phyloP scores from a whole-genome alignment of 1,140 invertebrate genomes.

The Drosophila persimilis region DNA sequence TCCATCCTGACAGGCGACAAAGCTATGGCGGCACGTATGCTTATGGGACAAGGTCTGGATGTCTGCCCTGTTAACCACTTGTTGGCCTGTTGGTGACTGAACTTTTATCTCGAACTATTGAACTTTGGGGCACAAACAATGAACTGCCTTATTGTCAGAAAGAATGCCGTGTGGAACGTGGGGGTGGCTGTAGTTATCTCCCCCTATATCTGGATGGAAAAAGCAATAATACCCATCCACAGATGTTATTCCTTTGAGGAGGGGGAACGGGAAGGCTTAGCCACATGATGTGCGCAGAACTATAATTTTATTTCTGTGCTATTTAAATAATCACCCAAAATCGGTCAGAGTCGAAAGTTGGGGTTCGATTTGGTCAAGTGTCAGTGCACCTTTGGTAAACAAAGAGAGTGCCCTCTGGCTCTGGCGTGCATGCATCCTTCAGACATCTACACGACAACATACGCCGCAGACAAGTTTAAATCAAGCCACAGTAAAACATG shows the following conservation, averaged over 20 bases:
- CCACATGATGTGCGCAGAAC: conserved; percentile 33
- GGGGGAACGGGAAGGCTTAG: conserved; percentile 5
- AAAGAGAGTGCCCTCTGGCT: conserved; percentile 21
- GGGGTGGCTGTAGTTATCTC: no score
- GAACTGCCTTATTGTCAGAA: conserved; percentile 36
- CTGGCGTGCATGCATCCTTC: not conserved
- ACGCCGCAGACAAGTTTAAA: conserved; percentile 57
- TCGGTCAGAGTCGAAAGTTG: conserved; percentile 11
- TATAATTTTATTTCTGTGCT: conserved; percentile 44
- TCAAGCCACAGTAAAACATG: conserved; percentile 41
- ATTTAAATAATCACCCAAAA: conserved; percentile 45
- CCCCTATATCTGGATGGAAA: conserved; percentile 9
- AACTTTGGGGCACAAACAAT: conserved; percentile 67
- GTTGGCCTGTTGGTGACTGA: conserved; percentile 69
- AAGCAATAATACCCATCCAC: conserved; percentile 46
- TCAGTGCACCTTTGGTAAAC: conserved; percentile 51
- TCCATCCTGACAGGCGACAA: conserved; percentile 25
- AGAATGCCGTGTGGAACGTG: no score
- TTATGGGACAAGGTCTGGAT: not conserved
- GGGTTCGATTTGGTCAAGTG: conserved; percentile 29
- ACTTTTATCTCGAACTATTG: conserved; percentile 65
- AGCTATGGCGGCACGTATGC: conserved; percentile 10
- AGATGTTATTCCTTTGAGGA: conserved; percentile 17
- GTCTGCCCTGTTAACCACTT: conserved; percentile 52
- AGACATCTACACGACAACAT: conserved; percentile 10